These are phyloP conservation scores for Microcebus griseorufus DNA, from an alignment of 2,113 vertebrate genomes.

Conservation along the genomic window DNA sequence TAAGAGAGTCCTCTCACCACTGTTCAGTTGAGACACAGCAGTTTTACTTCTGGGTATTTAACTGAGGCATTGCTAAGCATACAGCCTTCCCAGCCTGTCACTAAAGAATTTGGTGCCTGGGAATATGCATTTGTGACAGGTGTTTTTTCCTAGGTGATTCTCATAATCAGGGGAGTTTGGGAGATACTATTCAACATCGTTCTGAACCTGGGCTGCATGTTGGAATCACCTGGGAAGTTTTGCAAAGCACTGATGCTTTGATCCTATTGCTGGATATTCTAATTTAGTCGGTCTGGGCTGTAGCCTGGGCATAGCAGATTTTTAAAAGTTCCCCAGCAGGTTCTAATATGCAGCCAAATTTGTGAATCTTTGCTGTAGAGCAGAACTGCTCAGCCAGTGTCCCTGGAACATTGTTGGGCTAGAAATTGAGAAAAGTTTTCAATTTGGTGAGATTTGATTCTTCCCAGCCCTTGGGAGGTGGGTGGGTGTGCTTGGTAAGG, in stretches of 20 bases:
- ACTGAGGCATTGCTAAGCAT: background rate
- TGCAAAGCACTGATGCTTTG: background rate
- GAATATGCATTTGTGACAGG: background rate
- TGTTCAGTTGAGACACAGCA: background rate
- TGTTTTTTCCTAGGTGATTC: background rate
- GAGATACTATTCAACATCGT: background rate
- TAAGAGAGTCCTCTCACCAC: background rate
- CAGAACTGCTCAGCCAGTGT: background rate
- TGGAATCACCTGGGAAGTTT: background rate
- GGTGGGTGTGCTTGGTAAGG: background rate
- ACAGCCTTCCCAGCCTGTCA: background rate
- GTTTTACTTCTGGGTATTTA: background rate
- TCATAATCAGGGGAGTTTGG: background rate
- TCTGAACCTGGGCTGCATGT: background rate
- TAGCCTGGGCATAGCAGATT: background rate
- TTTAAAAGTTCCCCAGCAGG: background rate
- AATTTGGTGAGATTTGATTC: background rate
- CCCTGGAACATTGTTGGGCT: background rate
- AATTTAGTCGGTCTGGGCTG: background rate
- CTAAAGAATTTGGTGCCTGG: background rate
- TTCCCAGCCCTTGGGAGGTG: background rate
- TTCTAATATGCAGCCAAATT: background rate
- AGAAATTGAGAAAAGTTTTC: background rate
- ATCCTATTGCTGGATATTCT: background rate
- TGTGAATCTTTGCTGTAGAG: background rate